Conservation (phyloP, 2,797 vertebrate genomes). For the Percopsis omiscomaycus region DNA sequence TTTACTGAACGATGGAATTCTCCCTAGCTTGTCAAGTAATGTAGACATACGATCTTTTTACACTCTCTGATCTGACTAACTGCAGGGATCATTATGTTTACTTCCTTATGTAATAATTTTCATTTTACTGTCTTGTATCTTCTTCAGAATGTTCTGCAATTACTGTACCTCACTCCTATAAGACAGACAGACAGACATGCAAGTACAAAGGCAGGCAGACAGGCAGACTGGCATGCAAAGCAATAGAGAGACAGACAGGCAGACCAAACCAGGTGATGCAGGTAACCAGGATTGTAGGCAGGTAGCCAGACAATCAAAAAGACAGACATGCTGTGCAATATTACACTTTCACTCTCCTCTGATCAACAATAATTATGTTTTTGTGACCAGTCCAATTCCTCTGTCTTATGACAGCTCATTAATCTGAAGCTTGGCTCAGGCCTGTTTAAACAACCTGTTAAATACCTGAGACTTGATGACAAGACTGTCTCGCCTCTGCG, state of each 20-base stretch:
- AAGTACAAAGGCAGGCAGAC: background rate
- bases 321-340: background rate
- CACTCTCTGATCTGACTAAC: slow-evolving; percentile 30
- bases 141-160: no score
- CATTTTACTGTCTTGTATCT: no score
- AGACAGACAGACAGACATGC: background rate
- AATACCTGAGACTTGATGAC: slow-evolving; percentile 57
- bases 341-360: slow-evolving; percentile 37
- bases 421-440: slow-evolving; percentile 58
- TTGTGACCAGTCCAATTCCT: slow-evolving; percentile 53
- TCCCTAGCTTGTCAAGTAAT: slow-evolving; percentile 7
- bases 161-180: no score
- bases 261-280: background rate
- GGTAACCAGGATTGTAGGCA: no score
- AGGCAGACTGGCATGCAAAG: background rate
- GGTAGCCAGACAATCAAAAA: no score
- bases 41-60: slow-evolving; percentile 7
- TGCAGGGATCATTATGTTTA: slow-evolving; percentile 5
- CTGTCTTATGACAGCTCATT: slow-evolving; percentile 69
- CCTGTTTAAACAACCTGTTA: slow-evolving; percentile 58
- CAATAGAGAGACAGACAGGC: slow-evolving; percentile 20
- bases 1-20: slow-evolving; percentile 22
- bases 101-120: background rate
- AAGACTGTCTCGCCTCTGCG: slow-evolving; percentile 6
- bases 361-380: slow-evolving; percentile 66